Conservation (phyloP, 2,797 vertebrate genomes). For the Spinibarbus caldwelli region DNA sequence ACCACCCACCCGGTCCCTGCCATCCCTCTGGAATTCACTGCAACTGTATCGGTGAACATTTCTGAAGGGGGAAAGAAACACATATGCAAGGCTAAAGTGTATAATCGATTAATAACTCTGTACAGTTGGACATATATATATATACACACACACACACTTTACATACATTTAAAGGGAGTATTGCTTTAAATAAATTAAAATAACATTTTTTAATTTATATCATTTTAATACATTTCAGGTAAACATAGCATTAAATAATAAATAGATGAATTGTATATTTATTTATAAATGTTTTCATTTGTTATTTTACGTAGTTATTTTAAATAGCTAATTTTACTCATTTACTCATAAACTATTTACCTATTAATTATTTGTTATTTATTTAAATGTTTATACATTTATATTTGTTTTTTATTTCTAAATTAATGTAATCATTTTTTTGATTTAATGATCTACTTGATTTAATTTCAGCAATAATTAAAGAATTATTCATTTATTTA, state of each 20-base stretch:
- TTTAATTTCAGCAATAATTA: background rate
- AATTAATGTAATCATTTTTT: no score
- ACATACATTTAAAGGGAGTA: background rate
- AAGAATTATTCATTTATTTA: background rate
- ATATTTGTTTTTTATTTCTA: background rate
- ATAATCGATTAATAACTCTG: background rate
- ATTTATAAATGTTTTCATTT: background rate
- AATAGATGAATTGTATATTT: background rate
- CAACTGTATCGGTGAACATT: background rate
- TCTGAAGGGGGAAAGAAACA: background rate
- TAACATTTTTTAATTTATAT: background rate
- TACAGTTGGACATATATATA: background rate
- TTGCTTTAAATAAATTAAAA: background rate
- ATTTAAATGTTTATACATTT: no score
- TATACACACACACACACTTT: background rate
- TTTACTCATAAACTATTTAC: no score
- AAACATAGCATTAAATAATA: background rate
- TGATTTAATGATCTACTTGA: background rate
- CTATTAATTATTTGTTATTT: no score
- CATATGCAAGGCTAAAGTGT: background rate
- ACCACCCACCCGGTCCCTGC: slow-evolving; percentile 1
- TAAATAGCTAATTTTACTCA: background rate
- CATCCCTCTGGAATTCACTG: background rate
- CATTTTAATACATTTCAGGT: background rate
- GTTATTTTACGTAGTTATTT: no score